These are phyloP conservation scores for Mimumesa dahlbomi DNA, from an alignment of 2,888 invertebrate species.

Conservation along the genomic window DNA sequence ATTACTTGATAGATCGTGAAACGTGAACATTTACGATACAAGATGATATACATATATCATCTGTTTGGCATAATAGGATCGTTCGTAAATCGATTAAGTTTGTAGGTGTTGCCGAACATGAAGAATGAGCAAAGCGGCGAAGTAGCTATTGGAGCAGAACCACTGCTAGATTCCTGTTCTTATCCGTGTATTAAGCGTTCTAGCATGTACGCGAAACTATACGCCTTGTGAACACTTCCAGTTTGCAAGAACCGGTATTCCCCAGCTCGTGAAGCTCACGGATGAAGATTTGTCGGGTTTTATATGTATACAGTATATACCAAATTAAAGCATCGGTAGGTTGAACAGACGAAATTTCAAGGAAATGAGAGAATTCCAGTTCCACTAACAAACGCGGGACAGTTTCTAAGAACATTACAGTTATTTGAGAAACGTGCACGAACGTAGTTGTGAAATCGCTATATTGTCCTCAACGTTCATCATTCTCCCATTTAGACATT, in stretches of 20 bases:
- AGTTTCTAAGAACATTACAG: not conserved
- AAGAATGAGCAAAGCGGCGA: conserved; percentile 10
- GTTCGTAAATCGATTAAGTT: conserved; percentile 27
- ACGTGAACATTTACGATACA: too few relatives aligned
- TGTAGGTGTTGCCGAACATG: conserved; percentile 38
- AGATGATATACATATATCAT: not conserved
- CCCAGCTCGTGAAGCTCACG: conserved; percentile 4
- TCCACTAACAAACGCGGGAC: conserved; percentile 7
- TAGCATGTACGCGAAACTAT: conserved; percentile 22
- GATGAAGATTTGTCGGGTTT: not conserved
- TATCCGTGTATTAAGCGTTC: conserved; percentile 20
- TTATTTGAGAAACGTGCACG: too few relatives aligned
- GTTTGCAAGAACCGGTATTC: conserved; percentile 14
- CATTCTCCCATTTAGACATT: conserved; percentile 46
- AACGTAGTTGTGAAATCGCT: conserved; percentile 4
- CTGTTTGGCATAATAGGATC: conserved; percentile 1
- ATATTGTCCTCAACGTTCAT: conserved; percentile 24
- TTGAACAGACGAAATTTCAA: conserved; percentile 18
- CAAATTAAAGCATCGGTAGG: too few relatives aligned
- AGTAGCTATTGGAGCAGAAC: conserved; percentile 50
- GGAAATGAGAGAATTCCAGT: conserved; percentile 26
- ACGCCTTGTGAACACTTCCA: conserved; percentile 10
- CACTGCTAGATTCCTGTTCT: conserved; percentile 38
- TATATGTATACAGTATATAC: too few relatives aligned
- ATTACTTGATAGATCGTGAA: too few relatives aligned